Evolutionary conservation across 2,113 vertebrate species (phyloP).

Genomic region (Australoheros scitulus): DNA sequence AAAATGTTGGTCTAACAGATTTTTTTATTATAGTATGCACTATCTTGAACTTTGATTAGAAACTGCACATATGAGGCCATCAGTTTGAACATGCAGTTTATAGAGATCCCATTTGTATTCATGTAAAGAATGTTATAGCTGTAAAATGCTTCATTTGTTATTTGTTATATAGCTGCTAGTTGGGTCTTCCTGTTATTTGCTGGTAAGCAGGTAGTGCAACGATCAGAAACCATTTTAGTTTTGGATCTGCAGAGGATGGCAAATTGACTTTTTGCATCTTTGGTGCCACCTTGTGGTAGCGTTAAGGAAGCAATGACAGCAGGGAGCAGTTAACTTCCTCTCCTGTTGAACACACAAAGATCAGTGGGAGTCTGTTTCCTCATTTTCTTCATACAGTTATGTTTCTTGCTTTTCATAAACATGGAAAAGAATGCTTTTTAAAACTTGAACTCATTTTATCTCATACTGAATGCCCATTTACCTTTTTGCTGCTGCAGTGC

Average conservation of each 20-base stretch:
- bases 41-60: background rate
- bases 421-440: background rate
- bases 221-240: background rate
- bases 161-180: background rate
- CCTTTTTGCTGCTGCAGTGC: constrained; percentile 72
- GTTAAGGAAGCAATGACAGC: background rate
- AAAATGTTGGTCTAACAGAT: background rate
- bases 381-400: too few relatives aligned
- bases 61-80: background rate
- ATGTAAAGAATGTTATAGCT: background rate
- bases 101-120: accelerated
- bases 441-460: background rate
- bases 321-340: background rate
- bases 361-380: too few relatives aligned
- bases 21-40: background rate
- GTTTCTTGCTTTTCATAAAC: background rate
- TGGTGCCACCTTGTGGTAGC: accelerated
- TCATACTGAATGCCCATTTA: background rate
- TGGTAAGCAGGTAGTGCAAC: background rate
- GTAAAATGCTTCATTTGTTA: background rate
- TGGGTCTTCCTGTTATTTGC: background rate
- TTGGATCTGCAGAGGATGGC: background rate
- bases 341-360: background rate
- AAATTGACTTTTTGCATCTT: background rate
- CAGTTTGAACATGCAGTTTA: background rate